phyloP scores from a whole-genome alignment of 2,113 vertebrate genomes.

The Triplophysa dalaica region DNA sequence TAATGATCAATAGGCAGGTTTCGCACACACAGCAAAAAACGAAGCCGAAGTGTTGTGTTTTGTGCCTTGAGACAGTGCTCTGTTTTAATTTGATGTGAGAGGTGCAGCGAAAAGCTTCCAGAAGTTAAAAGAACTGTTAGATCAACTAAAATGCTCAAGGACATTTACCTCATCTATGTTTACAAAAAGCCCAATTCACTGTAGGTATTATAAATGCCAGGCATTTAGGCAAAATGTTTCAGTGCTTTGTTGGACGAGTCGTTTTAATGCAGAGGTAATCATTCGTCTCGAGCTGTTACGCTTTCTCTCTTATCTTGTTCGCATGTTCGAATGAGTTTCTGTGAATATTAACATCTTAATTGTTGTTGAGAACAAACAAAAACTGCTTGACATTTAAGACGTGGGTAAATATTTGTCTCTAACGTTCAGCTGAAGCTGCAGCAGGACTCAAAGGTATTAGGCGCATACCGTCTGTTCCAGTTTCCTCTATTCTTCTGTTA shows the following conservation, averaged over 20 bases:
- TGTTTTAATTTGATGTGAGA: constrained; percentile 52
- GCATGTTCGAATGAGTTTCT: background rate
- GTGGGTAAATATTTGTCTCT: constrained; percentile 5
- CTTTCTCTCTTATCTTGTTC: constrained; percentile 50
- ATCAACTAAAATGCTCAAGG: constrained; percentile 69
- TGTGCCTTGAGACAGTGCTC: constrained; percentile 40
- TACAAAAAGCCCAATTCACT: constrained; percentile 68
- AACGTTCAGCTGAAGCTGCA: background rate
- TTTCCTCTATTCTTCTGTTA: constrained; percentile 44
- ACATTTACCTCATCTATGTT: constrained; percentile 71
- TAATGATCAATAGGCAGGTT: constrained; percentile 50
- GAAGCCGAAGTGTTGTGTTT: constrained; percentile 23
- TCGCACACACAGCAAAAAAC: constrained; percentile 47
- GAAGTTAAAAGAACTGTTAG: constrained; percentile 56
- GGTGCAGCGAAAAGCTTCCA: constrained; percentile 46
- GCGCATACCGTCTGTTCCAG: constrained; percentile 17
- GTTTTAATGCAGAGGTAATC: constrained; percentile 57
- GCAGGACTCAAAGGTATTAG: constrained; percentile 24
- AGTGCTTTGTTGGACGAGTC: constrained; percentile 65
- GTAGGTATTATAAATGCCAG: constrained; percentile 76
- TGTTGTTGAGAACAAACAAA: constrained; percentile 37
- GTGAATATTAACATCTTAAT: constrained; percentile 31
- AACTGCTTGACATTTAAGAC: constrained; percentile 12
- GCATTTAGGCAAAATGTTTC: constrained; percentile 69
- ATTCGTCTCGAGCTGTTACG: constrained; percentile 55